Conservation (phyloP, 2,888 invertebrate species). For the Rhogogaster chlorosoma region DNA sequence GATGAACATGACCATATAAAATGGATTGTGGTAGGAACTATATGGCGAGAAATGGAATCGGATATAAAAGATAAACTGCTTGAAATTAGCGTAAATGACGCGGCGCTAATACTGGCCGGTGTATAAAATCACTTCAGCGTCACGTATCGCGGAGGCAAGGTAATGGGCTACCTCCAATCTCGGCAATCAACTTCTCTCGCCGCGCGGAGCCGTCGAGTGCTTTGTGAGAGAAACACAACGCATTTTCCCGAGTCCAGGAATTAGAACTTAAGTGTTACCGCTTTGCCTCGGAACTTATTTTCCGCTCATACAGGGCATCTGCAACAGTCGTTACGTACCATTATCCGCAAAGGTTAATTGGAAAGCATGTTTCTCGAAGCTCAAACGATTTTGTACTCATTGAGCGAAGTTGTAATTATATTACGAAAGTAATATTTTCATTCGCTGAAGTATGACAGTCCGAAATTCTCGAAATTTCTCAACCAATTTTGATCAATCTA, state of each 20-base stretch:
- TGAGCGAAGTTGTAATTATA: neutral
- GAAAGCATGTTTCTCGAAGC: neutral
- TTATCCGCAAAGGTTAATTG: neutral
- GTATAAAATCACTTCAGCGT: conserved; percentile 44
- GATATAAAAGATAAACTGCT: conserved; percentile 45
- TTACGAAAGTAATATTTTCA: neutral
- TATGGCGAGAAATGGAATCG: conserved; percentile 24
- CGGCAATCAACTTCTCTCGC: conserved; percentile 46
- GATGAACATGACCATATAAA: conserved; percentile 24
- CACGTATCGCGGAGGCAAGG: conserved; percentile 50
- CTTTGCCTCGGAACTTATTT: conserved; percentile 15
- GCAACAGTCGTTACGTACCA: neutral
- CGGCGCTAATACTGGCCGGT: conserved; percentile 45
- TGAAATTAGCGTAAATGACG: conserved; percentile 51
- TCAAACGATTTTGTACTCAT: neutral
- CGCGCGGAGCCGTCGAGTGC: conserved; percentile 7
- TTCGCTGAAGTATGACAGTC: neutral
- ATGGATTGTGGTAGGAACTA: conserved; percentile 26
- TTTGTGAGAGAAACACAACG: conserved; percentile 27
- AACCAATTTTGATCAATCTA: neutral
- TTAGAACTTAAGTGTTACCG: conserved; percentile 2
- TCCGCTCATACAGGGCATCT: neutral
- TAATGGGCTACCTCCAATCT: conserved; percentile 46
- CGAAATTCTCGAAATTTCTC: neutral
- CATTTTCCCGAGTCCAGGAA: conserved; percentile 16